These are phyloP conservation scores for Drosophila mercatorum DNA, from an alignment of 2,888 invertebrate genomes.

Conservation along the genomic window DNA sequence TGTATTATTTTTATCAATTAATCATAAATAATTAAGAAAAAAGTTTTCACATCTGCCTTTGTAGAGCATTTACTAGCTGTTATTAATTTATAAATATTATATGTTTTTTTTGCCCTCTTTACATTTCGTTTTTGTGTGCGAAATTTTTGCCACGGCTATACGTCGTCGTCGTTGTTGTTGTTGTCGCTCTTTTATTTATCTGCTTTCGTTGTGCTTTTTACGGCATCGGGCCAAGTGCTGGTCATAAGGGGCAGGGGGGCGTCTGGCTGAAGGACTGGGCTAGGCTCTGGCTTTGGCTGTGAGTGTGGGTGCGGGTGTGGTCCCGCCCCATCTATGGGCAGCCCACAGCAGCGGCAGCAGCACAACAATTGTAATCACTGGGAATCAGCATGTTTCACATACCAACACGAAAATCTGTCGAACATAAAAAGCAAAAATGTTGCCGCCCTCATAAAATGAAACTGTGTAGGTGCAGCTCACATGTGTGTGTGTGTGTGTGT, in stretches of 20 bases:
- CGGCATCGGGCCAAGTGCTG: slow-evolving; percentile 49
- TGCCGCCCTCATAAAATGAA: slow-evolving; percentile 68
- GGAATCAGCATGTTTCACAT: slow-evolving; percentile 79
- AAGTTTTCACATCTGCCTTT: background rate
- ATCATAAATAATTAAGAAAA: no score
- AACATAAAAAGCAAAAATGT: slow-evolving; percentile 77
- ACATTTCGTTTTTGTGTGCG: slow-evolving; percentile 49
- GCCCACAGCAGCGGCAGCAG: slow-evolving; percentile 29
- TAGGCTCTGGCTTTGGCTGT: background rate
- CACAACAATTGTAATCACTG: slow-evolving; percentile 79
- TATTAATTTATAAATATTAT: background rate
- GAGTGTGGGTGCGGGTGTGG: slow-evolving; percentile 1
- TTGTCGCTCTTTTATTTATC: slow-evolving; percentile 30
- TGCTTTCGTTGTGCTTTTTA: slow-evolving; percentile 65
- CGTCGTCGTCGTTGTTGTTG: slow-evolving; percentile 6
- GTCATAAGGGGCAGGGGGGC: slow-evolving; percentile 12
- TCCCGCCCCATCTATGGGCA: slow-evolving; percentile 10
- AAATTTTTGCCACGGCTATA: slow-evolving; percentile 45
- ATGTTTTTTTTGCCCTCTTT: slow-evolving; percentile 22
- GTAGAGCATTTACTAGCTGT: slow-evolving; percentile 23
- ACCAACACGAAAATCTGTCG: slow-evolving; percentile 80
- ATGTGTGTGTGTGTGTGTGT: slow-evolving; percentile 8
- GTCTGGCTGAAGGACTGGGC: background rate
- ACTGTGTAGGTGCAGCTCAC: slow-evolving; percentile 59
- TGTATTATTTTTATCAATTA: background rate